Base-by-base conservation (phyloP, 2,797 vertebrate genomes). In the Adrianichthys oophorus region DNA sequence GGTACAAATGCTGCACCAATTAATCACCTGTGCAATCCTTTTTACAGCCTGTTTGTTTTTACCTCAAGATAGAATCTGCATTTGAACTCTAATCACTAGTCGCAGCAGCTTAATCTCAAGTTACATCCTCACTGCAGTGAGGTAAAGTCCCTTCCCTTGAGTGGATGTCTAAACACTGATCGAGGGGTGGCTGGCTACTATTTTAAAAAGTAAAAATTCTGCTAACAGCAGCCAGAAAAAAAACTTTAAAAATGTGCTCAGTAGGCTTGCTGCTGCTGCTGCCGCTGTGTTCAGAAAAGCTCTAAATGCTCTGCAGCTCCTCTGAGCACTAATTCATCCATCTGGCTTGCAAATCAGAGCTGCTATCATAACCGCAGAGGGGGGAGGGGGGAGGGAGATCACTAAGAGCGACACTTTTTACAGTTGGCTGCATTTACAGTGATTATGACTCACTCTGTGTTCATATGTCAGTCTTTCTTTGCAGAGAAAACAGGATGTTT, bases 381-480 rank as follows among this genome's bases (percentile, higher is more conserved):
- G 61, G 2, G 32, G 66, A 75, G 61, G 2, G 32, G 32, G 32
- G 32, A 8, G 32, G 46, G 42, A 66, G 56, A 66, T 42, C 41
- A 42, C 41, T 2, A 64, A 59, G 68, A 70, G 63, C 58, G 72
- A 48, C 61, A 66, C 66, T 67, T 75, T 70, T 62, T 65, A 69
- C 61, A 68, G 19, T 72, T 78, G 75, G 74, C 70, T 49, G 48
- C 70, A 57, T 77, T 80, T 59, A 61, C 68, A 56, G 50, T 50
- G 74, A 70, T 76, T 58, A 66, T 82, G 76, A 85, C 68, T 86
- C 76, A 80, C 48, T 48, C 55, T 43, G 44, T 69, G 67, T 70
- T 78, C 72, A 74, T 74, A 77, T 82, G 76, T 74, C 72, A 70
- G 62, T 61, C 65, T 73, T 62, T 70, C 61, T 70, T 62, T 74